Evolutionary conservation across 2,797 vertebrate species (phyloP), one percentile per base, ranked within the genome.

Genomic region (Emys orbicularis): DNA sequence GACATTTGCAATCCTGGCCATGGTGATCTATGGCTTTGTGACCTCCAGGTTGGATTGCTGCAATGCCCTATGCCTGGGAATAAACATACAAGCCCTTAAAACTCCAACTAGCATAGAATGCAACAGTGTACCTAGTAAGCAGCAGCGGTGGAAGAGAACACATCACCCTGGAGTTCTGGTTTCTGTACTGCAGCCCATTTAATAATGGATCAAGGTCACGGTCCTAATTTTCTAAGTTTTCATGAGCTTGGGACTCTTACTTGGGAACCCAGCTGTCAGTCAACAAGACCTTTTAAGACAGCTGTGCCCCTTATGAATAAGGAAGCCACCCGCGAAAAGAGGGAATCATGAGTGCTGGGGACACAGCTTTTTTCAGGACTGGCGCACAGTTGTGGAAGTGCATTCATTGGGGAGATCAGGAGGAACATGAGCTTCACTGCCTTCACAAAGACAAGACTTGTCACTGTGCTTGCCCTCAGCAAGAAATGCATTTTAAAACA

Each of bases 101-200:
- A 54, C 19, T 56, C 83, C 53, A 41, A 5, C 44, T 57, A 13
- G 34, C 79, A 25, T 87, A 41, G 34, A 15, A 0, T 27, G 29
- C 41, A 47, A 11, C 6, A 12, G 21, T 49, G 80, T 10, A 11
- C 15, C 31, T 79, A 56, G 23, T 74, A 15, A 90, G 1, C 29
- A 76, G 25, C 49, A 85, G 59, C 6, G 50, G 0, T 41, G 31
- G 7, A 49, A 59, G 31, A 29, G 18, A 41, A 25, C 11, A 86
- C 44, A 37, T 49, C 27, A 12, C 12, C 86, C 12, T 82, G 5
- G 74, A 61, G 34, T 18, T 2, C 3, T n/a, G 7, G 8, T 59
- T 7, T 86, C 25, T 0, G 0, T 47, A 23, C 6, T 21, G 8
- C 44, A n/a, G 79, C 34, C 47, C 21, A 4, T 52, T 49, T 23